phyloP scores from a whole-genome alignment of 2,888 invertebrate genomes.

The Chaitophorus viminalis region DNA sequence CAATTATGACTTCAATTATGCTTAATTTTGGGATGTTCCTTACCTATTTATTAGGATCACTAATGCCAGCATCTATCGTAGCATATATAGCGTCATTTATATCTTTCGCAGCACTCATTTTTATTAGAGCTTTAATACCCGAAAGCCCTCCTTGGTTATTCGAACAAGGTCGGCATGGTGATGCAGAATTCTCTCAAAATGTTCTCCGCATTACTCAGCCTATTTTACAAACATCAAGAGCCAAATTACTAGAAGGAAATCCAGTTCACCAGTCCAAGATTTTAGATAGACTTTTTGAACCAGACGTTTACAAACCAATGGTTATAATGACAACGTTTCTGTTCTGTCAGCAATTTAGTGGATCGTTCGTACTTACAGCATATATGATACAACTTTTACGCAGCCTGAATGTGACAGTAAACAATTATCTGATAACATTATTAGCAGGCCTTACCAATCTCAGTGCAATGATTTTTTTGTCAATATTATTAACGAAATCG shows the following conservation, averaged over 20 bases:
- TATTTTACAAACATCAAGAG: slow-evolving; percentile 44
- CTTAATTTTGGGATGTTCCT: slow-evolving; percentile 71
- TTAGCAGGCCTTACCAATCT: slow-evolving; percentile 64
- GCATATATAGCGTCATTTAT: slow-evolving; percentile 66
- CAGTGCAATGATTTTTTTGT: slow-evolving; percentile 64
- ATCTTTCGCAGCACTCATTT: slow-evolving; percentile 68
- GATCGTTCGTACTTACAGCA: slow-evolving; percentile 71
- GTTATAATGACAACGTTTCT: slow-evolving; percentile 69
- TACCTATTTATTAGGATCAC: slow-evolving; percentile 70
- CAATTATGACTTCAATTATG: slow-evolving; percentile 71
- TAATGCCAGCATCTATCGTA: slow-evolving; percentile 67
- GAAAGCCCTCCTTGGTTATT: slow-evolving; percentile 72
- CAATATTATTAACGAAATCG: slow-evolving; percentile 68
- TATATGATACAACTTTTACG: slow-evolving; percentile 71
- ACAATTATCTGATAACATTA: slow-evolving; percentile 64
- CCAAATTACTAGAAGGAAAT: not conserved
- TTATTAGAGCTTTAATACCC: slow-evolving; percentile 68
- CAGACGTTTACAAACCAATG: slow-evolving; percentile 69
- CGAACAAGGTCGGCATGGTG: slow-evolving; percentile 68
- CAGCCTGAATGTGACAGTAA: slow-evolving; percentile 24
- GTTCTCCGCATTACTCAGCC: slow-evolving; percentile 64
- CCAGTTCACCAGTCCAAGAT: not conserved
- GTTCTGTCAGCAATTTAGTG: slow-evolving; percentile 72
- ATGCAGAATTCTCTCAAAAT: slow-evolving; percentile 67
- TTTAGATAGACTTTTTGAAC: slow-evolving; percentile 64